A percentile compares a stretch with the other conserved stretches of the same genome.
Conservation (phyloP, 1,140 invertebrate genomes). For the Hormaphis cornu region DNA sequence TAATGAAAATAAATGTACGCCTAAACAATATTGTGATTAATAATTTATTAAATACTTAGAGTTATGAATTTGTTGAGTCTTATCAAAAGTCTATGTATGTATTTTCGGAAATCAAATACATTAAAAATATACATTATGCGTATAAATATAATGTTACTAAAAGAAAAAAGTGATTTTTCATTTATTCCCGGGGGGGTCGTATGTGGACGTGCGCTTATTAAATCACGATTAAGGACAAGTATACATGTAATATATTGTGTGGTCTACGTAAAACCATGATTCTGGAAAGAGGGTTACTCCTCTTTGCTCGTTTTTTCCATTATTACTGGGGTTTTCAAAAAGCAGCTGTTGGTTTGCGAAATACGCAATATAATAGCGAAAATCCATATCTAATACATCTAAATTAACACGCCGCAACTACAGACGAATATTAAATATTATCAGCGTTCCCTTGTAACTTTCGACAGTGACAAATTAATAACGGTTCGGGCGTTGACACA, state of each 20-base stretch:
- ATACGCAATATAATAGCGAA: constrained; percentile 1
- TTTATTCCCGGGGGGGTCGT: background rate
- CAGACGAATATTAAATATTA: constrained; percentile 5
- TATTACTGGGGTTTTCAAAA: background rate
- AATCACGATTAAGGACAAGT: constrained; percentile 19
- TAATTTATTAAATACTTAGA: background rate
- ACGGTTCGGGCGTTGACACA: no score
- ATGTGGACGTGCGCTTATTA: background rate
- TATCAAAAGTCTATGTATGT: constrained; percentile 30
- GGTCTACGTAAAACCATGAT: constrained; percentile 14
- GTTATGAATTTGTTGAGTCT: constrained; percentile 10
- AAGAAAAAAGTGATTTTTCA: constrained; percentile 23
- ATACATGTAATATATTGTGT: no score
- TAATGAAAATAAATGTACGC: background rate
- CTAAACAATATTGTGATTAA: constrained; percentile 21
- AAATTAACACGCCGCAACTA: constrained; percentile 8
- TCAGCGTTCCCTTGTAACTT: background rate
- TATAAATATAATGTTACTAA: background rate
- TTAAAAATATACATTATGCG: constrained; percentile 1
- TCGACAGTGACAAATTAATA: constrained; percentile 16
- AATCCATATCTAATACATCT: constrained; percentile 28
- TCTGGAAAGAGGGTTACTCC: constrained; percentile 20
- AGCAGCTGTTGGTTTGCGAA: constrained; percentile 4
- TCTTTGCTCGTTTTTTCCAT: background rate
- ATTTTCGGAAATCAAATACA: constrained; percentile 12